Evolutionary conservation across 23 tunicate genomes (phyloP).

Genomic region (Clavelina lepadiformis): DNA sequence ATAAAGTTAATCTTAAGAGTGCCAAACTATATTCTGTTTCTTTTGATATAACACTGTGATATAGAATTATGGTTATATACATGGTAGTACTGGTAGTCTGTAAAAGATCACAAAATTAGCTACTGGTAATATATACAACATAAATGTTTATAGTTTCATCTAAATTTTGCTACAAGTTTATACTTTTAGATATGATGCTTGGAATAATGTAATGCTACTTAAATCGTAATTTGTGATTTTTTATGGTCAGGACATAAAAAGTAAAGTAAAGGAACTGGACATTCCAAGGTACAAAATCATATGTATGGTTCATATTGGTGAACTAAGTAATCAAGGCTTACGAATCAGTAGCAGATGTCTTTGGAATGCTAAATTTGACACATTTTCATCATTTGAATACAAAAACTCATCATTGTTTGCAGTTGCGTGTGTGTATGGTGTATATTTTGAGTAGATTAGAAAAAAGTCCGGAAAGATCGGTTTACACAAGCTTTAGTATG

Average conservation of each 20-base stretch:
- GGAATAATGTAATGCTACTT: neutral
- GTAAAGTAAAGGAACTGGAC: conserved; percentile 52
- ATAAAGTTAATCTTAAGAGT: no score
- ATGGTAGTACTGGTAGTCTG: no score
- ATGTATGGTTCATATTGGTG: conserved; percentile 83
- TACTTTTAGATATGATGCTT: no score
- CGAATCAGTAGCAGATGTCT: conserved; percentile 84
- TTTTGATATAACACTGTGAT: no score
- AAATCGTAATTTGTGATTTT: neutral
- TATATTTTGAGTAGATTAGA: conserved; percentile 85
- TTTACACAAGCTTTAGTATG: no score
- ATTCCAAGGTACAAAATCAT: conserved; percentile 82
- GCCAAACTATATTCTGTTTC: no score
- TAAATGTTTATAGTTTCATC: no score
- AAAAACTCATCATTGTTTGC: conserved; percentile 81
- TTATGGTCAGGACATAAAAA: conserved; percentile 42
- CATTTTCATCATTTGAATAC: conserved; percentile 58
- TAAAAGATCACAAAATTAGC: no score
- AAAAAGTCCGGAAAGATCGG: no score
- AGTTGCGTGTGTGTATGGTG: conserved; percentile 80
- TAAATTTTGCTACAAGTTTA: no score
- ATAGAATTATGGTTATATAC: no score
- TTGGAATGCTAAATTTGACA: conserved; percentile 90
- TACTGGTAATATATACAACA: no score
- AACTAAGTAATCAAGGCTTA: conserved; percentile 76